Evolutionary conservation across 2,888 invertebrate species (phyloP).

Genomic region (Andrena dorsata): DNA sequence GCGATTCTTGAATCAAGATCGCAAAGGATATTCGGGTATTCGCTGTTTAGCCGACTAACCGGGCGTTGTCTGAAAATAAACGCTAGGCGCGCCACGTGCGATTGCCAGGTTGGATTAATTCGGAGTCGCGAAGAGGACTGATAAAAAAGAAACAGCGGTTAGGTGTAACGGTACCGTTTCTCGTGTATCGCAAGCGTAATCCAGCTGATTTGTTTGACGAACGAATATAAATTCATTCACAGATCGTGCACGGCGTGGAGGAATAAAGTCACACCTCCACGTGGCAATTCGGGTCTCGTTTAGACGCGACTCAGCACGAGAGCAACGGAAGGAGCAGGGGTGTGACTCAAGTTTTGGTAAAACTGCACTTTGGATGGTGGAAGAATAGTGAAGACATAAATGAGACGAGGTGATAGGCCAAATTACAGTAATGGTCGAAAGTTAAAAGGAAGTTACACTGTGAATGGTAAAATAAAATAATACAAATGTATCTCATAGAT

Average conservation of each 20-base stretch:
- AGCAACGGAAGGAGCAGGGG: too few relatives aligned
- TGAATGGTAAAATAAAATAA: too few relatives aligned
- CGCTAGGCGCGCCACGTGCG: constrained; percentile 52
- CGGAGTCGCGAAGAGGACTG: constrained; percentile 13
- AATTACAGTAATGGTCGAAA: too few relatives aligned
- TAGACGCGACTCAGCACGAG: not conserved
- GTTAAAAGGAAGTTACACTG: too few relatives aligned
- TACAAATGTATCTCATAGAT: too few relatives aligned
- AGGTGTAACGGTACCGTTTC: constrained; percentile 26
- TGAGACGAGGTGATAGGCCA: too few relatives aligned
- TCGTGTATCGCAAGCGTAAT: constrained; percentile 19
- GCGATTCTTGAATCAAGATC: constrained; percentile 14
- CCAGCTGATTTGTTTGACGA: not conserved
- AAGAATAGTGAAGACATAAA: too few relatives aligned
- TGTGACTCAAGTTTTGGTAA: too few relatives aligned
- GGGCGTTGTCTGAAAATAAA: constrained; percentile 59
- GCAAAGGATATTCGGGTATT: constrained; percentile 45
- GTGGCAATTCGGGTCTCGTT: not conserved
- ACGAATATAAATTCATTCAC: constrained; percentile 7
- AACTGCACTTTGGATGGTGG: too few relatives aligned
- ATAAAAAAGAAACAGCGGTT: constrained; percentile 30
- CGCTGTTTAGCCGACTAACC: constrained; percentile 28
- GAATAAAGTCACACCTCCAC: not conserved
- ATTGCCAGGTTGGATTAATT: constrained; percentile 23
- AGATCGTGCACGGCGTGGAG: not conserved